phyloP scores from a whole-genome alignment of 1,140 invertebrate genomes.

The Gerris buenoi region DNA sequence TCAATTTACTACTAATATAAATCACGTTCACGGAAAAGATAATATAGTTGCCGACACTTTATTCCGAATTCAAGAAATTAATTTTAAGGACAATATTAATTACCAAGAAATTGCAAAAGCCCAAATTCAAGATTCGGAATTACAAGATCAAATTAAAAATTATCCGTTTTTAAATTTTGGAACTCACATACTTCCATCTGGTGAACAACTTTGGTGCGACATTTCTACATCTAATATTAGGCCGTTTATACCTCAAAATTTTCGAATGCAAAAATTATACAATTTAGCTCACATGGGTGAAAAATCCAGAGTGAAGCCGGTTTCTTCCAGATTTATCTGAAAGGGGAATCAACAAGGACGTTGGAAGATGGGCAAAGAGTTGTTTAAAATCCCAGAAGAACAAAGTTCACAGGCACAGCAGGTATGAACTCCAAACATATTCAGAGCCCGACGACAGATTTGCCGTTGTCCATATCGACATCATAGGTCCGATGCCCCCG shows the following conservation, averaged over 20 bases:
- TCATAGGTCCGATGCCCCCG: conserved; percentile 16
- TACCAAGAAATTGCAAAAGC: not conserved
- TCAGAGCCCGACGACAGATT: not conserved
- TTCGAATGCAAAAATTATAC: not conserved
- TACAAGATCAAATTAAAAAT: not conserved
- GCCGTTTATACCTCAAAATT: not conserved
- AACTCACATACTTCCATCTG: not conserved
- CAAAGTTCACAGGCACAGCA: conserved; percentile 3
- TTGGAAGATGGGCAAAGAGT: not conserved
- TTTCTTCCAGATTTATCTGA: not conserved
- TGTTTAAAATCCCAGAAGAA: not conserved
- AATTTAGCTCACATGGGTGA: not conserved
- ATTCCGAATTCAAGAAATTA: conserved; percentile 2
- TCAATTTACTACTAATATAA: conserved; percentile 19
- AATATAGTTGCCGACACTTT: conserved; percentile 5
- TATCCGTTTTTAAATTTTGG: not conserved
- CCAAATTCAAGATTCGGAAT: not conserved
- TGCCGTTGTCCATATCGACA: conserved; percentile 8
- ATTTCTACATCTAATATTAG: not conserved
- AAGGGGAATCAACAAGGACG: not conserved
- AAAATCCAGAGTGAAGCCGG: not conserved
- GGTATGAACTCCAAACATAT: not conserved
- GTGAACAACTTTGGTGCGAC: not conserved
- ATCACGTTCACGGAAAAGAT: conserved; percentile 7
- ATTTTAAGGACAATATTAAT: conserved; percentile 3